Evolutionary conservation across 1,140 invertebrate species (phyloP).

Genomic region (Pseudobourletiella spinata): DNA sequence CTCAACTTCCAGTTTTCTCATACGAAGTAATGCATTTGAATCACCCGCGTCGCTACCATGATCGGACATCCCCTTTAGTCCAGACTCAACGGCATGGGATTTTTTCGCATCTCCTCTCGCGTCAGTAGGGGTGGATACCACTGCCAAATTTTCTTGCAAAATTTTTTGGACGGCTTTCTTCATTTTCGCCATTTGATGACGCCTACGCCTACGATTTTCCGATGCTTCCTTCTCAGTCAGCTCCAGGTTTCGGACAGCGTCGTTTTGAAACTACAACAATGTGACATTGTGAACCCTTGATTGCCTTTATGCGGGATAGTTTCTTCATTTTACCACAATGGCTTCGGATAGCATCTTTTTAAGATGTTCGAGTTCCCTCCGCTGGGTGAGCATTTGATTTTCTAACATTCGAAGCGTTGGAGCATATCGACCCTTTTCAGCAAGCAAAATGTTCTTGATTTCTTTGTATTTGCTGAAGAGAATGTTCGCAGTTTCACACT

Average conservation of each 20-base stretch:
- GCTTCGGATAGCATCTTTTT: conserved; percentile 17
- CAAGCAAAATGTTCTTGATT: conserved; percentile 12
- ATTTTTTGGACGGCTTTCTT: conserved; percentile 23
- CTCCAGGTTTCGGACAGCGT: conserved; percentile 11
- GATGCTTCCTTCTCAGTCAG: conserved; percentile 25
- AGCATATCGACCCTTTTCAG: conserved; percentile 10
- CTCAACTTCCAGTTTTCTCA: conserved; percentile 14
- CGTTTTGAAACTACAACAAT: conserved; percentile 11
- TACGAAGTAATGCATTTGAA: not conserved
- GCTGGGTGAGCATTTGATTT: conserved; percentile 2
- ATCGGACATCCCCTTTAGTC: too few species aligned
- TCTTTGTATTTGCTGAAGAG: conserved; percentile 11
- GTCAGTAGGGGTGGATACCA: too few species aligned
- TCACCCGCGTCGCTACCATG: not conserved
- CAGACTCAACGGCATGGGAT: too few species aligned
- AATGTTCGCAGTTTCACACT: conserved; percentile 9
- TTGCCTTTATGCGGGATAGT: not conserved
- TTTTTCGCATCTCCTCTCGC: too few species aligned
- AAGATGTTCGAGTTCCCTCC: conserved; percentile 8
- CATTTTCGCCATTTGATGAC: conserved; percentile 22
- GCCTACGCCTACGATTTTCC: conserved; percentile 17
- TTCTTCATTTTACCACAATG: not conserved
- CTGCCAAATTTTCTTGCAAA: conserved; percentile 4
- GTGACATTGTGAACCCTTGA: not conserved
- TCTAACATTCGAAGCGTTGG: conserved; percentile 11